Percentiles rank a stretch among this genome's conserved stretches.
These are phyloP conservation scores for Glareola pratincola DNA, from an alignment of 2,113 vertebrate species.

Conservation along the genomic window DNA sequence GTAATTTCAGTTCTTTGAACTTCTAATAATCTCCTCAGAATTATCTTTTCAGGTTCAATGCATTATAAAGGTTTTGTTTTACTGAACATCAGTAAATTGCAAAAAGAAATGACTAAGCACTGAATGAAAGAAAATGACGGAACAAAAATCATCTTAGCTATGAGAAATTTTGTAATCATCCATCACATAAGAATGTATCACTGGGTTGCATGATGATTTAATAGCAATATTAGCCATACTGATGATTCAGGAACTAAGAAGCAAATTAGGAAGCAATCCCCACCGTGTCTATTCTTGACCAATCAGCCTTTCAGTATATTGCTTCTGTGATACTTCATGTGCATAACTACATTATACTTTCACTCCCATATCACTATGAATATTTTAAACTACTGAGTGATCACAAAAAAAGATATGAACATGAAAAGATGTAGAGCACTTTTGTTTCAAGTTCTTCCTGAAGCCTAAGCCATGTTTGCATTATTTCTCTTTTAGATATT, in stretches of 20 bases:
- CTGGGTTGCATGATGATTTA: background rate
- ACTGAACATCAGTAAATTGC: conserved; percentile 21
- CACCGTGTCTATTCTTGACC: background rate
- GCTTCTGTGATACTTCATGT: background rate
- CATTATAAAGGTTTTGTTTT: conserved; percentile 35
- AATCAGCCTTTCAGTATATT: background rate
- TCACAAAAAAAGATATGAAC: background rate
- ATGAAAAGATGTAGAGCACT: background rate
- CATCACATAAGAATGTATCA: background rate
- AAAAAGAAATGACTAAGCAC: conserved; percentile 15
- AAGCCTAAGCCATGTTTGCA: background rate
- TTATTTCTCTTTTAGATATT: background rate
- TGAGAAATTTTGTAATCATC: background rate
- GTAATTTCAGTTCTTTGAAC: conserved; percentile 15
- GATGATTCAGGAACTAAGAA: background rate
- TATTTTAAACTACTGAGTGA: background rate
- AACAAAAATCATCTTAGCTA: background rate
- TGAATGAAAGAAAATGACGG: conserved; percentile 18
- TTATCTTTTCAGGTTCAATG: conserved; percentile 13
- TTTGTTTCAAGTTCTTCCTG: background rate
- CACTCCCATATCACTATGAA: background rate
- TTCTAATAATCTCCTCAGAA: conserved; percentile 28
- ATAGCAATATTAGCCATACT: background rate
- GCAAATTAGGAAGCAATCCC: background rate
- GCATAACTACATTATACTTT: background rate